These are phyloP conservation scores for Plusia festucae DNA, from an alignment of 2,888 invertebrate species.

Conservation along the genomic window DNA sequence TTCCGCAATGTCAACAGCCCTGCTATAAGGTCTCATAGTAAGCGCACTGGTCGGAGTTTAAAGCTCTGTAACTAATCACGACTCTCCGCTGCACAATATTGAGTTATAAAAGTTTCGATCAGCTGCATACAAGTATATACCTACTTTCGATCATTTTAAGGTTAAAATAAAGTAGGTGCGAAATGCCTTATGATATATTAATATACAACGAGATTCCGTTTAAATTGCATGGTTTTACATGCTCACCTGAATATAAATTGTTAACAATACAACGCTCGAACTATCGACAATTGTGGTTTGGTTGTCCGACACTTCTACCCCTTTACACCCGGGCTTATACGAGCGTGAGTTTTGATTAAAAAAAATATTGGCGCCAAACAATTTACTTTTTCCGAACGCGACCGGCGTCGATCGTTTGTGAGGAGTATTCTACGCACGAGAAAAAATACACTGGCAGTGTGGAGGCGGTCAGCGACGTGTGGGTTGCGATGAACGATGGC, in stretches of 20 bases:
- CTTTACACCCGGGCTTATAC: too few relatives aligned
- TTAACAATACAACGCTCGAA: conserved; percentile 15
- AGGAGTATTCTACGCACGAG: too few relatives aligned
- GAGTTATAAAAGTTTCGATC: background rate
- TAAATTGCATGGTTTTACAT: conserved; percentile 11
- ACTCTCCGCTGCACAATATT: background rate
- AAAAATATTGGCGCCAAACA: too few relatives aligned
- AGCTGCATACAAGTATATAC: background rate
- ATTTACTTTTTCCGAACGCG: too few relatives aligned
- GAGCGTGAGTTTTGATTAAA: too few relatives aligned
- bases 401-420: too few relatives aligned
- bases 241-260: conserved; percentile 18
- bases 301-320: conserved; percentile 11
- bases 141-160: background rate
- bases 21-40: too few relatives aligned
- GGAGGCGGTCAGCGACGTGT: too few relatives aligned
- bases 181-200: background rate
- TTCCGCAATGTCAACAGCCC: too few relatives aligned
- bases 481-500: too few relatives aligned
- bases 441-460: too few relatives aligned
- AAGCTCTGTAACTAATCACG: conserved; percentile 4
- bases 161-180: background rate
- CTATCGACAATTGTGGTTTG: conserved; percentile 37
- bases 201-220: background rate
- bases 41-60: background rate